These are phyloP conservation scores for Loris lydekkerianus DNA, from an alignment of 2,797 vertebrate species.

Conservation along the genomic window DNA sequence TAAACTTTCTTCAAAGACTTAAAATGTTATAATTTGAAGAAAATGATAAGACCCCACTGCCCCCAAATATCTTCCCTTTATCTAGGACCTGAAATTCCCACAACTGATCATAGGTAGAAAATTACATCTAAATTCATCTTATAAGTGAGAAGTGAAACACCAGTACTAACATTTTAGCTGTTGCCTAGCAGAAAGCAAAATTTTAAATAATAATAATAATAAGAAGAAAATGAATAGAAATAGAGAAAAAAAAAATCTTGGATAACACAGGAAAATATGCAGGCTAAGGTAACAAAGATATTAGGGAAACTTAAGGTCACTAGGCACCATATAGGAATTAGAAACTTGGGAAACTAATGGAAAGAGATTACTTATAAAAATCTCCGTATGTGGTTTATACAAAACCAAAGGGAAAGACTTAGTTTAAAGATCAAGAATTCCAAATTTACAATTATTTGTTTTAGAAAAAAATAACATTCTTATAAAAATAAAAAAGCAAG, in stretches of 20 bases:
- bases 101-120: neutral
- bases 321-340: neutral
- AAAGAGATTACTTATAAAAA: conserved; percentile 1
- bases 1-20: conserved; percentile 40
- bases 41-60: too few relatives aligned
- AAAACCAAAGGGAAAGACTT: neutral
- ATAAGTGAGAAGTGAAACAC: neutral
- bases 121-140: neutral
- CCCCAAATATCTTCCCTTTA: neutral
- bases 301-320: neutral
- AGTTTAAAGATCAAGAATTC: neutral
- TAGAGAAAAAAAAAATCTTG: too few relatives aligned
- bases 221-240: too few relatives aligned
- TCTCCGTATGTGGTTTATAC: neutral
- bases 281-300: neutral
- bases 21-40: neutral
- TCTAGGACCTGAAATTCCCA: conserved; percentile 19
- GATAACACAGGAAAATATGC: neutral
- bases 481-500: too few relatives aligned
- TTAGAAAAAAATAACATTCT: neutral
- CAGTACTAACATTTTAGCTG: neutral
- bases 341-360: neutral
- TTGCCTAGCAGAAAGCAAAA: conserved; percentile 26
- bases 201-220: neutral
- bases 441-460: neutral